Evolutionary conservation across 1,140 invertebrate genomes (phyloP), one percentile per base, ranked within the genome.

Genomic region (Apis florea): DNA sequence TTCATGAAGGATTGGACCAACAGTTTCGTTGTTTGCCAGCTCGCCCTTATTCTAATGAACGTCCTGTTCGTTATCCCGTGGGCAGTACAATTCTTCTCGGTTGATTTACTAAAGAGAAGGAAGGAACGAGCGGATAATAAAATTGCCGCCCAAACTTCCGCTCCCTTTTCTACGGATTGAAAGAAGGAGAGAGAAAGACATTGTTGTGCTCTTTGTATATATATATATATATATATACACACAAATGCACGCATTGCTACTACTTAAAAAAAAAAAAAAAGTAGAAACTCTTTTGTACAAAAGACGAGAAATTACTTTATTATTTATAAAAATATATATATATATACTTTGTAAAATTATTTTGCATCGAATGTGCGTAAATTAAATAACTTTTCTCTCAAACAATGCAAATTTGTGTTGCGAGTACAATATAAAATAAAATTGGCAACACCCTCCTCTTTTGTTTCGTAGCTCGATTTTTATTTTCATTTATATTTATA

Each of bases 401-500:
- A n/a, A n/a, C n/a, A n/a, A n/a, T n/a, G n/a, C n/a, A n/a, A n/a
- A n/a, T n/a, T n/a, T n/a, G n/a, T n/a, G n/a, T n/a, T n/a, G n/a
- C n/a, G n/a, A n/a, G n/a, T n/a, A n/a, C n/a, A n/a, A n/a, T n/a
- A n/a, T n/a, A n/a, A n/a, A n/a, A n/a, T n/a, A n/a, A n/a, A n/a
- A n/a, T n/a, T n/a, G n/a, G n/a, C n/a, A n/a, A n/a, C n/a, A n/a
- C n/a, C n/a, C 51, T 63, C 51, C 49, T 12, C n/a, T 26, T 56
- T 85, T 79, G 13, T 91, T 84, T 59, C 93, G 90, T 6, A 90
- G 91, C 59, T 94, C 92, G 8, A 94, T 86, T 74, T 88, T 91
- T 79, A 94, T 91, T 63, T 13, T 92, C 85, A 73, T 94, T 87
- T 73, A 94, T 95, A 12, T 94, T 70, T 72, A 94, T 95, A 40